Evolutionary conservation across 2,888 invertebrate genomes (phyloP).

Genomic region (Eucera pruinosa): DNA sequence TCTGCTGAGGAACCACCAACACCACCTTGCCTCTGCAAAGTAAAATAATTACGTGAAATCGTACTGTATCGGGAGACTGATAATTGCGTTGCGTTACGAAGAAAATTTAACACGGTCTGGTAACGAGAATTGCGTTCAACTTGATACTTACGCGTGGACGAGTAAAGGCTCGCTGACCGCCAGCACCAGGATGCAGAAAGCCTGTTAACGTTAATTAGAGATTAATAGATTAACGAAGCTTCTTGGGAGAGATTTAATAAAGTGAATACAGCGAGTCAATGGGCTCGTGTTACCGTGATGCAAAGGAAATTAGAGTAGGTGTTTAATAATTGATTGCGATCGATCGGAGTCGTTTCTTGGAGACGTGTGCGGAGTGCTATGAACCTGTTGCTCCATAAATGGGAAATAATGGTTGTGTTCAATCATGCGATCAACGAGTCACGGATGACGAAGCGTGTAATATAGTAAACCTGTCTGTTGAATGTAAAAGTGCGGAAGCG

Average conservation of each 20-base stretch:
- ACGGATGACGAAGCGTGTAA: not conserved
- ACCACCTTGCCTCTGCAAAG: slow-evolving; percentile 73
- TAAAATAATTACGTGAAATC: slow-evolving; percentile 1
- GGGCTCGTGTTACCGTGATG: not conserved
- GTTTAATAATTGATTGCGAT: not conserved
- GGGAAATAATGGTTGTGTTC: not conserved
- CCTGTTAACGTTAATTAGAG: slow-evolving; percentile 50
- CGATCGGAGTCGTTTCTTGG: too few species aligned
- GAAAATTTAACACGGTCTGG: slow-evolving; percentile 18
- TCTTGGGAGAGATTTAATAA: not conserved
- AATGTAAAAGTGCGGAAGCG: not conserved
- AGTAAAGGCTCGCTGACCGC: slow-evolving; percentile 73
- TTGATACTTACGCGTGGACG: slow-evolving; percentile 71
- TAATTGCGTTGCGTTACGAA: too few species aligned
- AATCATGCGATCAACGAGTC: not conserved
- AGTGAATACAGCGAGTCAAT: not conserved
- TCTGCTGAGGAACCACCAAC: slow-evolving; percentile 73
- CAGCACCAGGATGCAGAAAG: slow-evolving; percentile 70
- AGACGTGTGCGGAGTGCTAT: not conserved
- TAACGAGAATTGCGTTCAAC: not conserved
- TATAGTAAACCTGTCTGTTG: not conserved
- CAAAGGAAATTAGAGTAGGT: not conserved
- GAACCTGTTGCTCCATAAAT: not conserved
- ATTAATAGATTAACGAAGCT: slow-evolving; percentile 1
- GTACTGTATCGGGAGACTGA: not conserved